Evolutionary conservation across 2,113 vertebrate genomes (phyloP).

Genomic region (Xerus inauris): DNA sequence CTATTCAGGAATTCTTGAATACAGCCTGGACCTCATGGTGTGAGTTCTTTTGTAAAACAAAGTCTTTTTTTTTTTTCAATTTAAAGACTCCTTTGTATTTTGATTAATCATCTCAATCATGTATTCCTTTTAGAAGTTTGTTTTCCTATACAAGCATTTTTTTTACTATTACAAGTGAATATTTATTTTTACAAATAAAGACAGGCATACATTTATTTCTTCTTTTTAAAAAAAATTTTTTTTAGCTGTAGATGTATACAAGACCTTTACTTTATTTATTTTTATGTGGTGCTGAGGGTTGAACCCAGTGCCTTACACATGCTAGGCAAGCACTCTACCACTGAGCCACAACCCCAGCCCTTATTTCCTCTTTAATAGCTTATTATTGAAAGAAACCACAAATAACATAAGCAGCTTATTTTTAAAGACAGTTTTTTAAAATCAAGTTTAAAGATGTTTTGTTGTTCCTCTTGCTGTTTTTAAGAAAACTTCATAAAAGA

Average conservation of each 20-base stretch:
- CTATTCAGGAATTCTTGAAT: slow-evolving; percentile 53
- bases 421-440: slow-evolving; percentile 19
- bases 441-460: neutral
- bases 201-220: neutral
- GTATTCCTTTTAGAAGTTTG: slow-evolving; percentile 32
- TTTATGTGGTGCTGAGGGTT: no score
- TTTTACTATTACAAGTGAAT: neutral
- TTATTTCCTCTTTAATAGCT: slow-evolving; percentile 56
- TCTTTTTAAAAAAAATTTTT: no score
- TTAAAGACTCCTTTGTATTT: slow-evolving; percentile 22
- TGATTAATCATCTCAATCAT: slow-evolving; percentile 10
- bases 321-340: no score
- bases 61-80: neutral
- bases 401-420: neutral
- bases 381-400: slow-evolving; percentile 22
- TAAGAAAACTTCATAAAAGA: neutral
- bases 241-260: no score
- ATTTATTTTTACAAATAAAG: slow-evolving; percentile 30
- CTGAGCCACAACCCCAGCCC: no score
- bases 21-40: neutral
- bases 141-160: neutral
- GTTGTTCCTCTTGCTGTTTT: neutral
- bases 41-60: slow-evolving; percentile 23
- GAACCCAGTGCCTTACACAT: no score
- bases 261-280: no score